Conservation (phyloP, 2,888 invertebrate genomes). For the Latheticus oryzae region DNA sequence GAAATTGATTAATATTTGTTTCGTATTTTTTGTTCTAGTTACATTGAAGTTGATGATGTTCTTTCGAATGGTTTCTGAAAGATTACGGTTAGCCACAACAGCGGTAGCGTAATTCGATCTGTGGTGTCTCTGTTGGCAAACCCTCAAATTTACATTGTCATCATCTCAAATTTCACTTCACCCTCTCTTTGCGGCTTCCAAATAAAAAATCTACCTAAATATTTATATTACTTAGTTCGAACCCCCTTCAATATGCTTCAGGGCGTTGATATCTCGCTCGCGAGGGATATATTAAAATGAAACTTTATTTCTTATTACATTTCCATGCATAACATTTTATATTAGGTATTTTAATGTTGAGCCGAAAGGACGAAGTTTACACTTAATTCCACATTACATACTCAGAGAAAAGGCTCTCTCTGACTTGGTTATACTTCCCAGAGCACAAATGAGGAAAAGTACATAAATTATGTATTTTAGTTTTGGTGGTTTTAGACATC, state of each 20-base stretch:
- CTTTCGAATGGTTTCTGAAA: too few species aligned
- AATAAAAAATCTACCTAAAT: slow-evolving; percentile 53
- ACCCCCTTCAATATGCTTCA: slow-evolving; percentile 34
- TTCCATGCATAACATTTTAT: slow-evolving; percentile 13
- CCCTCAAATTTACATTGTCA: slow-evolving; percentile 51
- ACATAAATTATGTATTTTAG: slow-evolving; percentile 15
- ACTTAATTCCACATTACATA: slow-evolving; percentile 1
- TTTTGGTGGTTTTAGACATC: background rate
- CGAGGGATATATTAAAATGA: slow-evolving; percentile 42
- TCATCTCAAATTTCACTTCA: slow-evolving; percentile 49
- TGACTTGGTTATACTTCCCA: background rate
- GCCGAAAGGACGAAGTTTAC: too few species aligned
- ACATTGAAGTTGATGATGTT: too few species aligned
- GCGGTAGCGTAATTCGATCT: slow-evolving; percentile 36
- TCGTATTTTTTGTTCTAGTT: too few species aligned
- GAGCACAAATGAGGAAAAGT: background rate
- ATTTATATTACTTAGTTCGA: slow-evolving; percentile 52
- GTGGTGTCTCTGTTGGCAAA: slow-evolving; percentile 45
- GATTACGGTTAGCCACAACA: slow-evolving; percentile 3
- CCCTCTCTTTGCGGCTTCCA: slow-evolving; percentile 48
- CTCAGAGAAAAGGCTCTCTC: background rate
- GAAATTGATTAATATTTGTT: slow-evolving; percentile 1
- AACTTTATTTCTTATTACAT: slow-evolving; percentile 45
- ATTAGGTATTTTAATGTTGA: slow-evolving; percentile 24
- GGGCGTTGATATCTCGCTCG: slow-evolving; percentile 31